phyloP scores from a whole-genome alignment of 2,888 invertebrate species.

The Pardosa pseudoannulata region DNA sequence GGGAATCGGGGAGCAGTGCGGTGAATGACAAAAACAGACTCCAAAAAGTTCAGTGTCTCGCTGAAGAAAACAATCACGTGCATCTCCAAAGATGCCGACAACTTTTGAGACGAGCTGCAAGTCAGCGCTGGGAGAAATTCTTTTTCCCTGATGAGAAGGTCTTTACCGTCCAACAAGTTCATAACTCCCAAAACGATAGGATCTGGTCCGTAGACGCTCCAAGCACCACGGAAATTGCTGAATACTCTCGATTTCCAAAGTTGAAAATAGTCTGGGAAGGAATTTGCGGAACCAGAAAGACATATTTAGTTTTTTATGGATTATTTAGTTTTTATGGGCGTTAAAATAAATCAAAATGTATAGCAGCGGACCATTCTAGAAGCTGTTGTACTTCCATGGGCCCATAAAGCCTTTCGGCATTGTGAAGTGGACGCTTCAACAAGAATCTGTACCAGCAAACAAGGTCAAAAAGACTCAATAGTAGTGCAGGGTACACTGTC shows the following conservation, averaged over 20 bases:
- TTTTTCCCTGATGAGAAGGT: neutral
- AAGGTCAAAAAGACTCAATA: too few species aligned
- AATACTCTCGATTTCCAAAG: neutral
- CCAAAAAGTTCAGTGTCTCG: neutral
- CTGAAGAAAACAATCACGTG: constrained; percentile 1
- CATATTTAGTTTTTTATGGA: neutral
- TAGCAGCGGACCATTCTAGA: too few species aligned
- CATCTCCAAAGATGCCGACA: neutral
- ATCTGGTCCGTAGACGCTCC: neutral
- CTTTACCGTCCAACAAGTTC: neutral
- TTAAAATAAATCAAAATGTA: too few species aligned
- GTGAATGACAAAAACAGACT: neutral
- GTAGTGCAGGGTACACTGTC: too few species aligned
- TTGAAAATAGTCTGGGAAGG: neutral
- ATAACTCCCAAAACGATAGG: constrained; percentile 3
- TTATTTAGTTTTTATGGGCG: too few species aligned
- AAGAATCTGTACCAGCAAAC: too few species aligned
- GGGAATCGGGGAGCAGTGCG: neutral
- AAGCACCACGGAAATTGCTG: neutral
- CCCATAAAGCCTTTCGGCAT: too few species aligned
- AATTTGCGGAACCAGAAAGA: neutral
- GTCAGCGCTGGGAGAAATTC: neutral
- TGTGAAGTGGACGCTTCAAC: too few species aligned
- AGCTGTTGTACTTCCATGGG: too few species aligned
- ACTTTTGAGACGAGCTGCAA: neutral